A percentile compares a stretch with the other conserved stretches of the same genome.
Evolutionary conservation across 2,888 invertebrate genomes (phyloP).

Genomic region (Linnaemya vulpina): DNA sequence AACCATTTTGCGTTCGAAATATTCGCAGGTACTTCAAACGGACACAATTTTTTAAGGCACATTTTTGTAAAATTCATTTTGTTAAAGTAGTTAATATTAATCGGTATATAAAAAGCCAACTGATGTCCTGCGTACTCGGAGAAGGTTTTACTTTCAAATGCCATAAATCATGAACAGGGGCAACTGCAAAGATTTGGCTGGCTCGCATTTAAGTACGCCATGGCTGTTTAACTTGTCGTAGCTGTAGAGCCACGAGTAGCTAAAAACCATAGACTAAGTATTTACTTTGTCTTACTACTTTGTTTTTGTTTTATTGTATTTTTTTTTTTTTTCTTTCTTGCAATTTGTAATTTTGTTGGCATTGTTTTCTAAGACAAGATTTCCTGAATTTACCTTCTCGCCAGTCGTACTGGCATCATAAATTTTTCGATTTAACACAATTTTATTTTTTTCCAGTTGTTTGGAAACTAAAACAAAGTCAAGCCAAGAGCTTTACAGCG

Average conservation of each 20-base stretch:
- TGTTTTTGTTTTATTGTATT: too few relatives aligned
- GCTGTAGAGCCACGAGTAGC: slow-evolving; percentile 18
- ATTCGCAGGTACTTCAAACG: too few relatives aligned
- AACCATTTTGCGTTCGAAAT: too few relatives aligned
- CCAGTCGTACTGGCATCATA: slow-evolving; percentile 71
- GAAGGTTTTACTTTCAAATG: slow-evolving; percentile 67
- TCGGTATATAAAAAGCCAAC: not conserved
- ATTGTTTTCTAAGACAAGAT: slow-evolving; percentile 80
- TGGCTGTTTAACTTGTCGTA: slow-evolving; percentile 50
- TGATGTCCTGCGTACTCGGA: slow-evolving; percentile 2
- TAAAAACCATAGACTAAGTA: slow-evolving; percentile 32
- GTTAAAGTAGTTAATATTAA: too few relatives aligned
- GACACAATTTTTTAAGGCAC: too few relatives aligned
- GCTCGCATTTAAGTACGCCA: slow-evolving; percentile 41
- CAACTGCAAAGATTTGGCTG: slow-evolving; percentile 66
- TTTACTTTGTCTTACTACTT: slow-evolving; percentile 52
- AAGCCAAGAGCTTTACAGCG: slow-evolving; percentile 61
- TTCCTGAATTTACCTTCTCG: slow-evolving; percentile 76
- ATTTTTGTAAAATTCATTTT: too few relatives aligned
- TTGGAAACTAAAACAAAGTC: slow-evolving; percentile 66
- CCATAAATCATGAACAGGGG: slow-evolving; percentile 73
- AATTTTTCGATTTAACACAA: slow-evolving; percentile 68
- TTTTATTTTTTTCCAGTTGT: slow-evolving; percentile 49
- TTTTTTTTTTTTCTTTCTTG: slow-evolving; percentile 38
- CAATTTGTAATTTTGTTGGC: slow-evolving; percentile 69